A percentile compares a stretch with the other conserved stretches of the same genome.
phyloP scores from a whole-genome alignment of 1,140 invertebrate species.

The Drosophila melanogaster region DNA sequence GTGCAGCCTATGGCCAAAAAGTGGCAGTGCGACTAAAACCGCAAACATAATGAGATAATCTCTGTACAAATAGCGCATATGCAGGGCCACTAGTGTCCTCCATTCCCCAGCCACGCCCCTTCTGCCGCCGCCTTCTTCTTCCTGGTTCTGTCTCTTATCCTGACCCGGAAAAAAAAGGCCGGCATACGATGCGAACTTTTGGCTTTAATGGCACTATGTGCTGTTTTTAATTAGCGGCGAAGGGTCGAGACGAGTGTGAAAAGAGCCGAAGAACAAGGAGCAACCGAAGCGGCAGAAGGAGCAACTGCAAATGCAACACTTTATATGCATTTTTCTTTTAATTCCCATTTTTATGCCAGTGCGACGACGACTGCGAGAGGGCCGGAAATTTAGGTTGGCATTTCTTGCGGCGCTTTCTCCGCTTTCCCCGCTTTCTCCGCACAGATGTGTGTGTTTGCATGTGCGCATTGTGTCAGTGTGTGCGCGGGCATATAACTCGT shows the following conservation, averaged over 20 bases:
- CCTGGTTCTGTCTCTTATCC: constrained; percentile 22
- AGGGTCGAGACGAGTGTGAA: constrained; percentile 18
- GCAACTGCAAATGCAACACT: constrained; percentile 76
- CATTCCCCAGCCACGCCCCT: neutral
- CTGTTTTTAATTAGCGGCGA: constrained; percentile 76
- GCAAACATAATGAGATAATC: constrained; percentile 80
- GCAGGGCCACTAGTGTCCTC: constrained; percentile 12
- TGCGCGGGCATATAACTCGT: constrained; percentile 63
- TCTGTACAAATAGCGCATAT: constrained; percentile 73
- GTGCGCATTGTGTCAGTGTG: constrained; percentile 16
- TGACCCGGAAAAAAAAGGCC: constrained; percentile 31
- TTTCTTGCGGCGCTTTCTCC: constrained; percentile 57
- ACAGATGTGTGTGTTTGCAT: neutral
- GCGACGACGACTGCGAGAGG: constrained; percentile 15
- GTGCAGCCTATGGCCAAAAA: constrained; percentile 68
- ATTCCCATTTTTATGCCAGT: constrained; percentile 76
- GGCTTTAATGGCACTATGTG: constrained; percentile 76
- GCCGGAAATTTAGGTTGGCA: constrained; percentile 74
- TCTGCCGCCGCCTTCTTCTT: neutral
- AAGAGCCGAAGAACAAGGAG: constrained; percentile 21
- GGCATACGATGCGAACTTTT: constrained; percentile 65
- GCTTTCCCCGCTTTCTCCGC: neutral
- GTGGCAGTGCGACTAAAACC: constrained; percentile 69
- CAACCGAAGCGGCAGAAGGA: constrained; percentile 6
- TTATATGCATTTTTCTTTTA: constrained; percentile 82